These are phyloP conservation scores for Enteromius paludinosus DNA, from an alignment of 2,797 vertebrate species.

Conservation along the genomic window DNA sequence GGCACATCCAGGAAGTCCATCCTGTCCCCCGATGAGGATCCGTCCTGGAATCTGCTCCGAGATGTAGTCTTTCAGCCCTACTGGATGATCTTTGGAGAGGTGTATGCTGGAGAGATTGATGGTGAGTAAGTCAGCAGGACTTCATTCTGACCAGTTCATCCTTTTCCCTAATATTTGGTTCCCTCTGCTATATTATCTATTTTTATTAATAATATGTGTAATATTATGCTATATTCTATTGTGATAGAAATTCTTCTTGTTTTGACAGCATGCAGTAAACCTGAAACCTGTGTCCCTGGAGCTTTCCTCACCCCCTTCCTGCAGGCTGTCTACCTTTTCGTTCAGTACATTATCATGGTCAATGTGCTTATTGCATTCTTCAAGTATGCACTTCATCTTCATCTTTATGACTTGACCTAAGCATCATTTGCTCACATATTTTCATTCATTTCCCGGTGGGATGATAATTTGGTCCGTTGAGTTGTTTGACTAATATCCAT, in stretches of 20 bases:
- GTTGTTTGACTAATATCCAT: background rate
- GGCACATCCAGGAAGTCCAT: constrained; percentile 95
- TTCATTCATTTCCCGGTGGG: background rate
- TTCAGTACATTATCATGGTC: constrained; percentile 99
- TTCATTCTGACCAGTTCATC: background rate
- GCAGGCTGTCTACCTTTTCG: constrained; percentile 95
- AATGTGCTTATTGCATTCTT: constrained; percentile 97
- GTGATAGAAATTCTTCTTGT: constrained; percentile 54
- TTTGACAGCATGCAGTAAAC: constrained; percentile 81
- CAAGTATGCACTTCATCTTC: constrained; percentile 82
- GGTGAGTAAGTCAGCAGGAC: constrained; percentile 73
- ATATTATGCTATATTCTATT: constrained; percentile 4
- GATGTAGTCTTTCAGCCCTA: constrained; percentile 95
- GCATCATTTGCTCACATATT: background rate
- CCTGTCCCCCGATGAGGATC: constrained; percentile 88
- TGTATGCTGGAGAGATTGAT: constrained; percentile 90
- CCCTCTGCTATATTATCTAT: background rate
- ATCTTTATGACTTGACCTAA: background rate
- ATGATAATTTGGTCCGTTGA: background rate
- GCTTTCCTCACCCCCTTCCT: constrained; percentile 90
- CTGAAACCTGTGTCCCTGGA: constrained; percentile 83
- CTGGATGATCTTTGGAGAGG: constrained; percentile 99
- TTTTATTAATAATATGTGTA: background rate
- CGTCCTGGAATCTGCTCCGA: constrained; percentile 89
- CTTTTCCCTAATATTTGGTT: background rate